Base-by-base conservation (phyloP, 2,113 vertebrate species). In the Xerus inauris region DNA sequence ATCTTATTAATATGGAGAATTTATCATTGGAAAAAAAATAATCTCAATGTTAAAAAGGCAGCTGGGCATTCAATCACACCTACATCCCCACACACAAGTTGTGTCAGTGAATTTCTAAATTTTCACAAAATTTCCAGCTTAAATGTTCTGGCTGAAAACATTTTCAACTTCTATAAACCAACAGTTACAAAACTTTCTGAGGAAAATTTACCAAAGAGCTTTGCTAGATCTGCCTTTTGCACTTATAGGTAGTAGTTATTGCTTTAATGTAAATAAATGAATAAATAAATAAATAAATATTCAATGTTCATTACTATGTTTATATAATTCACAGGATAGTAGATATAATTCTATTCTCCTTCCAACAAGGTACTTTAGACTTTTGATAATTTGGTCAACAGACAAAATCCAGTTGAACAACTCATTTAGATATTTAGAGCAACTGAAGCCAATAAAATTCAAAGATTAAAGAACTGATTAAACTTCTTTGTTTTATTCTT, bases 91-190 rank as follows among this genome's bases (percentile, higher is more conserved):
- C 19, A 90, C 28, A 72, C 45, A 87, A 90, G 35, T 65, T 69
- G 16, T 89, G 19, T 82, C 67, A 89, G 19, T 28, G 38, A 75
- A 10, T 76, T 96, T 71, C 26, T 87, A 59, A 86, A 92, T 92
- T 81, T 94, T 91, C 17, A 83, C 49, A 67, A 69, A 86, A 38
- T 47, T 89, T 7, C 30, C 51, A 24, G 5, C 4, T 69, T n/a
- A 81, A 92, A 86, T 86, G 22, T 54, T 93, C 83, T 47, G 26
- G 22, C 4, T 73, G 49, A n/a, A 57, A 89, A 40, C 19, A 81
- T 67, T 51, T 75, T 87, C 35, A 75, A 76, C 30, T 59, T 30
- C 22, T 87, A 57, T 42, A 14, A 89, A 76, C 45, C 5, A 72
- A 26, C 6, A 82, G 9, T 57, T 54, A 57, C 0, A 69, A 89